Evolutionary conservation across 2,797 vertebrate genomes (phyloP), one percentile per base, ranked within the genome.

Genomic region (Epinephelus awoara): DNA sequence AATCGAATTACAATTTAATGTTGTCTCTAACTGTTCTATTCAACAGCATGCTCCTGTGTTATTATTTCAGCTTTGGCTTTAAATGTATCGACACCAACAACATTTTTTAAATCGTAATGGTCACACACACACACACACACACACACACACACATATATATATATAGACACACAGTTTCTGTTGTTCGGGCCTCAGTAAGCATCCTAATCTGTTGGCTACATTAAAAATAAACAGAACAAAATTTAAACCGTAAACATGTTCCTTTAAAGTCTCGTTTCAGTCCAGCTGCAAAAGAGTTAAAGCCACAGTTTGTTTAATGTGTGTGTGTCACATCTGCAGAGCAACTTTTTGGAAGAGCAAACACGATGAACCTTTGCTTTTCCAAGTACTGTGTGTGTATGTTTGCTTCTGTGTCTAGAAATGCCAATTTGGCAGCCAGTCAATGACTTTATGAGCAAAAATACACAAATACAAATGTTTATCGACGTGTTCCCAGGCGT

Each of bases 351-450:
- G 67, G 69, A 62, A 83, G 38, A 76, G 80, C 85, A 93, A 93
- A 93, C 75, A 91, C 12, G 52, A 89, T 25, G 67, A 88, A 89
- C 88, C 82, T 92, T 92, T 87, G 91, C 72, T 81, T 93, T 89
- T 89, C 86, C 80, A 88, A 88, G 92, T 71, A 93, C n/a, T 25
- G 29, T n/a, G 15, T 51, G 9, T 49, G 57, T 72, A 50, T 64
- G 15, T 50, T 21, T 72, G 67, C 18, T 21, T 50, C 11, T 51
- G 19, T 64, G 57, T 74, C 50, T 65, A 27, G 19, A 55, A 2
- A 7, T 44, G 50, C 34, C 8, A 14, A 19, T 52, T 29, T n/a
- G 11, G 8, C 4, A 34, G 55, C 23, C 50, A 50, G 5, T 63
- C 55, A 23, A 21, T 63, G 62, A 3, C 7, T 10, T n/a, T 29